phyloP scores from a whole-genome alignment of 2,888 invertebrate species.

The Euzetes globulus region DNA sequence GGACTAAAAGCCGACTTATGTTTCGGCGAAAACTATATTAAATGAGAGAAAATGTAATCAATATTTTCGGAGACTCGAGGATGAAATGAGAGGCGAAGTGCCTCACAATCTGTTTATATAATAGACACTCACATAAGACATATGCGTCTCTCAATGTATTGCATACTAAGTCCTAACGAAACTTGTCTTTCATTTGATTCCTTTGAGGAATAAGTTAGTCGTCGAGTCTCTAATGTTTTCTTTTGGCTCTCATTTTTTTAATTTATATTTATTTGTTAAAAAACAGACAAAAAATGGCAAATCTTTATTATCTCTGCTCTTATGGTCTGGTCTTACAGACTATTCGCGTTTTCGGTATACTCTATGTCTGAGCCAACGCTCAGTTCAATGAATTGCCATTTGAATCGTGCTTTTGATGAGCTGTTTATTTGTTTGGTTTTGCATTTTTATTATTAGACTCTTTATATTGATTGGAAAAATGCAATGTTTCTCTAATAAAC shows the following conservation, averaged over 20 bases:
- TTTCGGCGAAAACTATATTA: slow-evolving; percentile 13
- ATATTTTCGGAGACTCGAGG: not conserved
- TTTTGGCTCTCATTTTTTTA: slow-evolving; percentile 8
- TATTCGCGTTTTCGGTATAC: not conserved
- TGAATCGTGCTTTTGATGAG: no score
- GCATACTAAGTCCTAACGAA: not conserved
- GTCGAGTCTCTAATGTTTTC: not conserved
- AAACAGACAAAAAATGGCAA: slow-evolving; percentile 18
- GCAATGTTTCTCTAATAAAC: no score
- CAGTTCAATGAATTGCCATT: no score
- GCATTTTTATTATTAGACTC: no score
- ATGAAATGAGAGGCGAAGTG: not conserved
- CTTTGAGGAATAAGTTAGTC: not conserved
- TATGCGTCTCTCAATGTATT: not conserved
- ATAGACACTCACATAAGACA: slow-evolving; percentile 9
- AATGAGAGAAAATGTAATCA: slow-evolving; percentile 29
- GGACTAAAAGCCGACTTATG: slow-evolving; percentile 24
- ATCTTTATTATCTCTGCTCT: slow-evolving; percentile 14
- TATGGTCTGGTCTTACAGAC: not conserved
- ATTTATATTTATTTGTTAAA: not conserved
- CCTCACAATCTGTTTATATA: slow-evolving; percentile 9
- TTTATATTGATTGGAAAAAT: no score
- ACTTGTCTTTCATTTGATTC: not conserved
- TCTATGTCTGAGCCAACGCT: not conserved
- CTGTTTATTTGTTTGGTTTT: no score